A percentile compares a stretch with the other conserved stretches of the same genome.
Evolutionary conservation across 1,140 invertebrate genomes (phyloP).

Genomic region (Diabrotica virgifera): DNA sequence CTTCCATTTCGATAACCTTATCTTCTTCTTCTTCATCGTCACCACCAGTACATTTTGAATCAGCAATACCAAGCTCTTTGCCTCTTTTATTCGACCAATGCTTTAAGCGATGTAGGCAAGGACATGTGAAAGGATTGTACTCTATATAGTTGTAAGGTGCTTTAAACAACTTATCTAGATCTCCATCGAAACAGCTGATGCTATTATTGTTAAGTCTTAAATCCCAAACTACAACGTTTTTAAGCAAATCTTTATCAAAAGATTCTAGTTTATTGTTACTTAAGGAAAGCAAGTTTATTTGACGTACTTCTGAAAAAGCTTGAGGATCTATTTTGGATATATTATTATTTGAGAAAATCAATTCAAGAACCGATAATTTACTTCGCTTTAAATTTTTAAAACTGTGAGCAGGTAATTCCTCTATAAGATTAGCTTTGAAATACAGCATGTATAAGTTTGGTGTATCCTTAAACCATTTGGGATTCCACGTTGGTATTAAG

Average conservation of each 20-base stretch:
- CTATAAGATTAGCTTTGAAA: slow-evolving; percentile 26
- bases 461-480: slow-evolving; percentile 30
- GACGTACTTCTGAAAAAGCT: slow-evolving; percentile 27
- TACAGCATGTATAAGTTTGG: slow-evolving; percentile 25
- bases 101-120: slow-evolving; percentile 27
- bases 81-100: slow-evolving; percentile 26
- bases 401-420: slow-evolving; percentile 24
- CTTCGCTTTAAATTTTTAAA: slow-evolving; percentile 29
- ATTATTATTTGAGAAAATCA: slow-evolving; percentile 32
- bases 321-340: slow-evolving; percentile 25
- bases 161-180: slow-evolving; percentile 25
- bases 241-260: slow-evolving; percentile 21
- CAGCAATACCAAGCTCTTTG: slow-evolving; percentile 24
- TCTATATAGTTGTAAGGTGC: slow-evolving; percentile 26
- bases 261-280: slow-evolving; percentile 25
- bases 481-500: slow-evolving; percentile 23
- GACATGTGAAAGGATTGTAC: slow-evolving; percentile 27
- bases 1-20: neutral
- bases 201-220: slow-evolving; percentile 28
- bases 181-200: slow-evolving; percentile 26
- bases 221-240: slow-evolving; percentile 20
- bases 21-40: slow-evolving; percentile 19
- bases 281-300: slow-evolving; percentile 30
- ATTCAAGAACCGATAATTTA: slow-evolving; percentile 9
- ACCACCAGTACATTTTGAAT: slow-evolving; percentile 20